These are phyloP conservation scores for Trachymyrmex septentrionalis DNA, from an alignment of 1,140 invertebrate species.

Conservation along the genomic window DNA sequence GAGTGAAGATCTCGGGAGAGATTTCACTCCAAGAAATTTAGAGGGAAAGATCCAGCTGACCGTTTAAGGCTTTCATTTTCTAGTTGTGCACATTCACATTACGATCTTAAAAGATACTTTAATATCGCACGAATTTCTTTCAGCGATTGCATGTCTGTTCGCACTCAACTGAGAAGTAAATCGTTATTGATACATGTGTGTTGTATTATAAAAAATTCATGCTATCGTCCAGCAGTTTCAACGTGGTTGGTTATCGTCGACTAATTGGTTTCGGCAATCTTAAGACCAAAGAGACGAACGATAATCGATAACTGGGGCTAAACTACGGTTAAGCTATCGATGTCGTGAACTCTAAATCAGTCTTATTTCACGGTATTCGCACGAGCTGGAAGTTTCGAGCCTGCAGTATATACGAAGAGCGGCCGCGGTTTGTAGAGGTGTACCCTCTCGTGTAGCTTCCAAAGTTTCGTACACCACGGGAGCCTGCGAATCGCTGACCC, in stretches of 20 bases:
- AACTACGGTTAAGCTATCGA: conserved; percentile 65
- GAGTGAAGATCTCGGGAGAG: too few relatives aligned
- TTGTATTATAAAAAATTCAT: conserved; percentile 21
- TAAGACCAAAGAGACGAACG: conserved; percentile 24
- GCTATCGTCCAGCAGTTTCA: background rate
- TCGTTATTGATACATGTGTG: background rate
- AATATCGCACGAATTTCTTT: background rate
- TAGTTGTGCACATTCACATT: too few relatives aligned
- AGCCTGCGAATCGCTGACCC: conserved; percentile 79
- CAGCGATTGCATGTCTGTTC: background rate
- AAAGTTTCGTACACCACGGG: conserved; percentile 72
- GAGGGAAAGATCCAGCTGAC: too few relatives aligned
- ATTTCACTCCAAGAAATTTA: too few relatives aligned
- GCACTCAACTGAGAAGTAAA: background rate
- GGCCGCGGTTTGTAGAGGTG: conserved; percentile 44
- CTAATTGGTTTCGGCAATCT: conserved; percentile 21
- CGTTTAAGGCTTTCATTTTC: too few relatives aligned
- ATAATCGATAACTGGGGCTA: conserved; percentile 54
- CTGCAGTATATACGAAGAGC: conserved; percentile 57
- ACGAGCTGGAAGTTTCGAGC: conserved; percentile 67
- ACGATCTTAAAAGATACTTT: too few relatives aligned
- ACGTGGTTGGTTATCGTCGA: background rate
- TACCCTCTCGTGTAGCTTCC: conserved; percentile 60
- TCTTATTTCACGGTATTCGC: conserved; percentile 67
- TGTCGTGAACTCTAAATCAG: conserved; percentile 68